Base-by-base conservation (phyloP, 2,888 invertebrate species). In the Nasonovia ribisnigri region DNA sequence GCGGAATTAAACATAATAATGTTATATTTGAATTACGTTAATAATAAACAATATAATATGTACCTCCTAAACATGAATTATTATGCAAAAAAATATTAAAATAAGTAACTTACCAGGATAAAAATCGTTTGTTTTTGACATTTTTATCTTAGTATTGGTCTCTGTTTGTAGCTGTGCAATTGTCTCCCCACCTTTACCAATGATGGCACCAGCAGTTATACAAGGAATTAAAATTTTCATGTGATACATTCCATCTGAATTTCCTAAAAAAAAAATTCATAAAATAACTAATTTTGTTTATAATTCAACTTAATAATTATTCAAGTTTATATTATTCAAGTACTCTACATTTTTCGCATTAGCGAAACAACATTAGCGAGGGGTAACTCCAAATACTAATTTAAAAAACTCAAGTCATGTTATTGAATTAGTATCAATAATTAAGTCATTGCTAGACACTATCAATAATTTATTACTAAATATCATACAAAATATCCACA, bases 101-200 rank as follows among this genome's bases (percentile, higher is more conserved):
- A 36, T 77, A 77, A 77, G 20, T 77, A 36, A 36, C 96, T 96
- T 96, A 99, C 99, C 99, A 96, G 99, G 99, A 96, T 99, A 99
- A 96, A 98, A 99, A 96, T 99, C 99, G 96, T 99, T 99, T 93
- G 99, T 98, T 96, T 99, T 99, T 95, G 99, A 99, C 99, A 99
- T 99, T 97, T 99, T 99, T 95, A 99, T 98, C 95, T 99, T 97
- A 95, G 99, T 99, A 95, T 99, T 99, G 92, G 99, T 98, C 96
- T 99, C 99, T 96, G 99, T 99, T 96, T 99, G 99, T 95, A 99
- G 96, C 96, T 99, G 98, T 95, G 99, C 99, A 96, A 99, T 99
- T 94, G 99, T 99, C 96, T 99, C 99, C 95, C 99, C 99, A 88
- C 99, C 99, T 96, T 99, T 99, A 95, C 99, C 99, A 96, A 99